A percentile compares a stretch with the other conserved stretches of the same genome.
Evolutionary conservation across 2,888 invertebrate genomes (phyloP).

Genomic region (Neelides folsomi): DNA sequence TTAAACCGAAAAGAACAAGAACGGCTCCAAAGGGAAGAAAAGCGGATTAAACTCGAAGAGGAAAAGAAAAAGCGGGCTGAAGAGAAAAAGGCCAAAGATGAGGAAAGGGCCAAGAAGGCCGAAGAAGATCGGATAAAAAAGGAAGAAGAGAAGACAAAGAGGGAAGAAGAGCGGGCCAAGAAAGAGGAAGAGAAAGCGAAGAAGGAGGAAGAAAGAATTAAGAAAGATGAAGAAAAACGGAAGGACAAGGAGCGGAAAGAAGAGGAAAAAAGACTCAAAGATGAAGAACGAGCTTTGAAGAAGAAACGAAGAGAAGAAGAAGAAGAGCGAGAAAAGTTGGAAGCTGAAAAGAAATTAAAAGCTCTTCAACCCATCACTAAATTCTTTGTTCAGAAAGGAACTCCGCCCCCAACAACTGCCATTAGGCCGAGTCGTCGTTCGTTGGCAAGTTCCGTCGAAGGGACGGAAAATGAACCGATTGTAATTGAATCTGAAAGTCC

Average conservation of each 20-base stretch:
- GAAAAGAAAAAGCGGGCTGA: conserved; percentile 7
- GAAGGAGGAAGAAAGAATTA: conserved; percentile 1
- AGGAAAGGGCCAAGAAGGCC: conserved; percentile 11
- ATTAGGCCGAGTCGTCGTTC: too few species aligned
- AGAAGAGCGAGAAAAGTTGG: conserved; percentile 35
- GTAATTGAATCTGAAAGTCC: not conserved
- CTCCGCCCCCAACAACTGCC: too few species aligned
- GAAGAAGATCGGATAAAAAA: conserved; percentile 8
- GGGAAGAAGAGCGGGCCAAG: conserved; percentile 6
- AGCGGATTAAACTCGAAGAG: conserved; percentile 5
- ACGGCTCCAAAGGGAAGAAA: conserved; percentile 4
- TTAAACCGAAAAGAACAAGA: conserved; percentile 15
- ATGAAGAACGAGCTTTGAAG: conserved; percentile 45
- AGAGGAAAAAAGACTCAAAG: conserved; percentile 46
- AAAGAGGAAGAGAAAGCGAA: conserved; percentile 10
- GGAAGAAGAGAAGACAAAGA: conserved; percentile 11
- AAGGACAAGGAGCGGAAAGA: conserved; percentile 48
- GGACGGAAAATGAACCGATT: too few species aligned
- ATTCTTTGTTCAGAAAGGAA: conserved; percentile 8
- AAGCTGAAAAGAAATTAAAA: conserved; percentile 35
- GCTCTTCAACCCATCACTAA: conserved; percentile 16
- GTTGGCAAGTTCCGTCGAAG: too few species aligned
- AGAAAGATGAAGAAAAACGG: conserved; percentile 41
- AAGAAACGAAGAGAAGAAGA: conserved; percentile 43
- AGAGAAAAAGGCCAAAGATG: conserved; percentile 13